A percentile compares a stretch with the other conserved stretches of the same genome.
Evolutionary conservation across 2,888 invertebrate genomes (phyloP).

Genomic region (Tenthredo distinguenda): DNA sequence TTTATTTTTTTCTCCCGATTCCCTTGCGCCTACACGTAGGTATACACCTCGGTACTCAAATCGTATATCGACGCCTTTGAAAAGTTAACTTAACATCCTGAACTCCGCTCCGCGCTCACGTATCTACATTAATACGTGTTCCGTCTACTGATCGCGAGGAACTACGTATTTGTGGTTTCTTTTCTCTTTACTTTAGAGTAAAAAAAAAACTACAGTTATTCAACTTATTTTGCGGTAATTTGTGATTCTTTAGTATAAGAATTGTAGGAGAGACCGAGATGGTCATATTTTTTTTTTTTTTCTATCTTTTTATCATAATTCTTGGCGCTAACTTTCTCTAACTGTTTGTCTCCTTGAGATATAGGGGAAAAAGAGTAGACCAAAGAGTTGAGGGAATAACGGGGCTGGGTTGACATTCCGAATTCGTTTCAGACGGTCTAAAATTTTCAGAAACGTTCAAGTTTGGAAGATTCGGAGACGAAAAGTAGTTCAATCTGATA

Average conservation of each 20-base stretch:
- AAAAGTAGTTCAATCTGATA: no score
- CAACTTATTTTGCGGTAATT: background rate
- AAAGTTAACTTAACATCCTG: conserved; percentile 22
- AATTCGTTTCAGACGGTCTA: no score
- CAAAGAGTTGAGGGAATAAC: background rate
- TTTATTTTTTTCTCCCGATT: background rate
- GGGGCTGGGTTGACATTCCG: no score
- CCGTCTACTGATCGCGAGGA: background rate
- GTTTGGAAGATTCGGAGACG: no score
- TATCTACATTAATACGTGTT: conserved; percentile 32
- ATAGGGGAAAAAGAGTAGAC: background rate
- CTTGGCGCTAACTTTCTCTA: background rate
- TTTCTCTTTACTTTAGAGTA: background rate
- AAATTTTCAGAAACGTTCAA: no score
- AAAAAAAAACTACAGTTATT: background rate
- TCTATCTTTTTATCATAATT: background rate
- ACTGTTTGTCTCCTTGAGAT: background rate
- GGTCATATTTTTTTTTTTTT: background rate
- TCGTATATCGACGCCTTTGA: background rate
- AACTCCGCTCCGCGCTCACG: background rate
- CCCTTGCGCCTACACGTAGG: conserved; percentile 4
- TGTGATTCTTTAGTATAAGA: background rate
- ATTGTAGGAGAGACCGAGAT: background rate
- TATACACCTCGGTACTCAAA: background rate
- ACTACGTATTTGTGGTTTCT: background rate